Evolutionary conservation across 2,113 vertebrate genomes (phyloP), one percentile per base, ranked within the genome.

Genomic region (Dissostichus mawsoni): DNA sequence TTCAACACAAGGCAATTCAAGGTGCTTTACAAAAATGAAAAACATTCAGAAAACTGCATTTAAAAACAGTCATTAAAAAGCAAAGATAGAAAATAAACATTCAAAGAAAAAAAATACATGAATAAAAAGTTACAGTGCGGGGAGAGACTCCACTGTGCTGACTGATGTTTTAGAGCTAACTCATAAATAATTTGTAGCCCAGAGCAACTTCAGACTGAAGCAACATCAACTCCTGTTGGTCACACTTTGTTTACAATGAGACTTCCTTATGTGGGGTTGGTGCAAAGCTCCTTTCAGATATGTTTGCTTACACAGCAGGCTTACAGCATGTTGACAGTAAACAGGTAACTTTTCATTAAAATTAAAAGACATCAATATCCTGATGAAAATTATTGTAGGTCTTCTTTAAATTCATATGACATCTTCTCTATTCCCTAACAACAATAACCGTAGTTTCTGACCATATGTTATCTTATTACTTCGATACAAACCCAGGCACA

Each of bases 171-270:
- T 61, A 81, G 11, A 62, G 45, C 12, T 20, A 52, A 16, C n/a
- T 68, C 64, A 81, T 87, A 2, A 83, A 85, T 82, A 20, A 85
- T 74, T 69, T 76, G 51, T 66, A 36, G 11, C 23, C 48, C 9
- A 23, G 14, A 44, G 53, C 61, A 80, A 74, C 80, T 82, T 84
- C 61, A 41, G 14, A 23, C 68, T 78, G 69, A 82, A 17, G 52
- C 77, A 85, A 18, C 68, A 59, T 41, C 29, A 36, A 56, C 10
- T 45, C 20, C 53, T 10, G 16, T 36, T n/a, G 12, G 13, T 58
- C 44, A 45, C 53, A 55, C 51, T 78, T 73, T 75, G 62, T 76
- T 86, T 66, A 53, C 33, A 71, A 7, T 7, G 8, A 25, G 12
- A 25, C 13, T 12, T 78, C n/a, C 20, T 10, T 10, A 29, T 29